Evolutionary conservation across 2,113 vertebrate genomes (phyloP).

Genomic region (Sclerurus mexicanus): DNA sequence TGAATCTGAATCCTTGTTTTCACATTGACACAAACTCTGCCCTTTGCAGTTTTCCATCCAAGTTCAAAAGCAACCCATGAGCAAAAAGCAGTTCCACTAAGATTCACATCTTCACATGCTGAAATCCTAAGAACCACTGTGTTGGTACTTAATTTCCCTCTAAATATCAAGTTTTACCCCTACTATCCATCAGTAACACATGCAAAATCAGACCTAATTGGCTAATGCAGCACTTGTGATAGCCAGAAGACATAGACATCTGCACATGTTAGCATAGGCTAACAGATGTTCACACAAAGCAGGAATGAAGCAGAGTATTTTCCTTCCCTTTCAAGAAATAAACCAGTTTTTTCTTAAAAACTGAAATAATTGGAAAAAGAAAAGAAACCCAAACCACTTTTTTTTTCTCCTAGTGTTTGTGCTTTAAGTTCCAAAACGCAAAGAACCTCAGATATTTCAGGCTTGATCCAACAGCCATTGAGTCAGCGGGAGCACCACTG

Average conservation of each 20-base stretch:
- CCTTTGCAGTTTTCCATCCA: background rate
- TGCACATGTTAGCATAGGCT: background rate
- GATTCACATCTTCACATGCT: background rate
- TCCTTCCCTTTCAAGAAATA: conserved; percentile 32
- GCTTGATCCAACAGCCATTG: conserved; percentile 42
- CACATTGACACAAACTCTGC: background rate
- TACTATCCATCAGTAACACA: background rate
- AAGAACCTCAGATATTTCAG: conserved; percentile 16
- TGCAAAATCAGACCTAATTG: background rate
- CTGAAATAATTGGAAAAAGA: background rate
- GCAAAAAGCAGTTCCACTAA: background rate
- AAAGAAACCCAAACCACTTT: background rate
- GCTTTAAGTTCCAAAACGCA: conserved; percentile 41
- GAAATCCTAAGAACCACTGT: background rate
- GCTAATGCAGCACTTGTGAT: conserved; percentile 8
- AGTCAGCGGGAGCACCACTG: conserved; percentile 24
- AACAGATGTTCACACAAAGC: background rate
- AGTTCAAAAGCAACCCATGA: background rate
- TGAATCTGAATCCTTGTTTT: background rate
- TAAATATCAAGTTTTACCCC: background rate
- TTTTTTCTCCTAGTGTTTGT: conserved; percentile 6
- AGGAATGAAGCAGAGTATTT: background rate
- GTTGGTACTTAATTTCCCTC: background rate
- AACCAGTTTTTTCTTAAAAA: background rate
- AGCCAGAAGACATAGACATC: background rate